A percentile compares a stretch with the other conserved stretches of the same genome.
Evolutionary conservation across 2,797 vertebrate genomes (phyloP).

Genomic region (Neostethus bicornis): DNA sequence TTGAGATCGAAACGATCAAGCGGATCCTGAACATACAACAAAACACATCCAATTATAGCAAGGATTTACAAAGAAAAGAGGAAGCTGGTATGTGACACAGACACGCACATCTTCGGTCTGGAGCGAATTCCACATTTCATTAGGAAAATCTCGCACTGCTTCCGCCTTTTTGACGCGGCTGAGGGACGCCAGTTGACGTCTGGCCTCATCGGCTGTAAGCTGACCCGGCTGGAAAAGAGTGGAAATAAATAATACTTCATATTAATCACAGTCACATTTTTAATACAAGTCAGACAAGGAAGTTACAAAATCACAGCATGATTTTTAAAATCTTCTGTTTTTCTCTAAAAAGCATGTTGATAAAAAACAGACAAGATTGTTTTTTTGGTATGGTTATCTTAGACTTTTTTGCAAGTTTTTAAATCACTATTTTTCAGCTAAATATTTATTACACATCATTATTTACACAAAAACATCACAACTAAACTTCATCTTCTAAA

Average conservation of each 20-base stretch:
- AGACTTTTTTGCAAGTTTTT: no score
- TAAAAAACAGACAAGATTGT: no score
- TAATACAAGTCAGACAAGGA: slow-evolving; percentile 19
- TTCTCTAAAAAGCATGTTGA: no score
- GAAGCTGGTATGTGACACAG: slow-evolving; percentile 31
- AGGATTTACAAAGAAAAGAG: slow-evolving; percentile 43
- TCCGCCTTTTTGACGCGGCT: slow-evolving; percentile 64
- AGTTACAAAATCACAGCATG: slow-evolving; percentile 16
- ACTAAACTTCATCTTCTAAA: no score
- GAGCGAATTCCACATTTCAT: slow-evolving; percentile 70
- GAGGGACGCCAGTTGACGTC: slow-evolving; percentile 83
- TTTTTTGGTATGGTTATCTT: no score
- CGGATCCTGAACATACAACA: neutral
- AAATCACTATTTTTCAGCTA: no score
- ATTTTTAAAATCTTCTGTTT: no score
- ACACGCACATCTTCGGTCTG: slow-evolving; percentile 79
- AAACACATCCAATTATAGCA: slow-evolving; percentile 6
- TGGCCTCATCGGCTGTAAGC: slow-evolving; percentile 81
- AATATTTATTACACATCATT: no score
- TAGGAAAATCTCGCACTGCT: slow-evolving; percentile 65
- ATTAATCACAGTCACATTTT: slow-evolving; percentile 53
- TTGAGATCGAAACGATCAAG: no score
- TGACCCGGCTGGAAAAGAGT: slow-evolving; percentile 76
- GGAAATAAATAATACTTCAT: slow-evolving; percentile 27
- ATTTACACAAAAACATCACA: no score